Base-by-base conservation (phyloP, 1,140 invertebrate genomes). In the Linepithema humile region DNA sequence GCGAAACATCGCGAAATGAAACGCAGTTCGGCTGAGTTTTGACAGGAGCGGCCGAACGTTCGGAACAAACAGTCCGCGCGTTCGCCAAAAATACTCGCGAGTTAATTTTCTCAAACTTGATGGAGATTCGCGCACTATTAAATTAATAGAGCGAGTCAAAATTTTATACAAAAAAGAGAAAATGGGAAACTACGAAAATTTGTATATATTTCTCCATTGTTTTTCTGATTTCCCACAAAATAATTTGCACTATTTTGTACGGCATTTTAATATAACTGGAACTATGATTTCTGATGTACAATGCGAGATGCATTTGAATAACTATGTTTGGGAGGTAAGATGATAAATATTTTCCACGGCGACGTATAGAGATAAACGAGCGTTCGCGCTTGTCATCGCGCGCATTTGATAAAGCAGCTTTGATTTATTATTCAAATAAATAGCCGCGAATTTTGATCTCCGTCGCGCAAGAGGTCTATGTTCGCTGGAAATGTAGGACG, bases 361-460 rank as follows among this genome's bases (percentile, higher is more conserved):
- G 17, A 15, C 17, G 55, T 15, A 26, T 29, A 5, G 35, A n/a
- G 29, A 40, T 40, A 40, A 74, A 40, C 38, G 12, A 55, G 38
- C 5, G 40, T 40, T 60, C 26, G 17, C 55, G 55, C 35, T 60
- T 29, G 48, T 55, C 43, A 35, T 59, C 35, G 23, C 15, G 32
- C 35, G 5, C 53, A 4, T 73, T 59, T 38, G 9, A 73, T 59
- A 38, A 59, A 73, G 23, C 35, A 72, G 69, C 29, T 57, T 23
- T 73, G 48, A 26, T 59, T 73, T 73, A 73, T 59, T 29, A 17
- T 40, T 17, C 57, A 73, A 73, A 57, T 45, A 75, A 77, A 48
- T 35, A 77, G 5, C 29, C 32, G 12, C 29, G n/a, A 64, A 75
- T 48, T 48, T 65, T 77, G 32, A 65, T 48, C 40, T 77, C 12